These are phyloP conservation scores for Acholoe squamosa DNA, from an alignment of 2,888 invertebrate species.

Conservation along the genomic window DNA sequence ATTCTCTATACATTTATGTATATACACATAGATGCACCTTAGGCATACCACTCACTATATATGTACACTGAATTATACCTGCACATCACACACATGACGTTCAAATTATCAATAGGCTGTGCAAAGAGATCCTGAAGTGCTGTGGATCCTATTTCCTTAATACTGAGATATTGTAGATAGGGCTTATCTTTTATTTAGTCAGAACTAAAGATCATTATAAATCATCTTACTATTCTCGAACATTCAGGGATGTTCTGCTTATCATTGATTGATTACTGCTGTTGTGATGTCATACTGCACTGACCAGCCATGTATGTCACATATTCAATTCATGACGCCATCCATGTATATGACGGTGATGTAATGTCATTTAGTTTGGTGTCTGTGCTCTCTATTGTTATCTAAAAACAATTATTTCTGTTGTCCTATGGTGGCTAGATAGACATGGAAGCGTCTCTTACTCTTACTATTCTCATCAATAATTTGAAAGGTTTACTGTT, in stretches of 20 bases:
- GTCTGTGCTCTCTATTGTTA: too few species aligned
- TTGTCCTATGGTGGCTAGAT: too few species aligned
- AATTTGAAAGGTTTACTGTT: too few species aligned
- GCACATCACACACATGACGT: slow-evolving; percentile 6
- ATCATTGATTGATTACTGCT: background rate
- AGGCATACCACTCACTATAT: background rate
- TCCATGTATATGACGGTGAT: too few species aligned
- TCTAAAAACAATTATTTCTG: too few species aligned
- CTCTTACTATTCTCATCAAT: too few species aligned
- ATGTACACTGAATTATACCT: background rate
- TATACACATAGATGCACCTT: slow-evolving; percentile 6
- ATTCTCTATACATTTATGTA: background rate
- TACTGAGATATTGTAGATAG: background rate
- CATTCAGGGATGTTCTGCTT: background rate
- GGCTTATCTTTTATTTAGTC: too few species aligned
- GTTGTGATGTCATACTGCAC: background rate
- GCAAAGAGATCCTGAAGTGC: background rate
- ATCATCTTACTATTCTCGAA: background rate
- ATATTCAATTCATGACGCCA: too few species aligned
- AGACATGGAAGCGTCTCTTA: too few species aligned
- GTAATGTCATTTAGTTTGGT: too few species aligned
- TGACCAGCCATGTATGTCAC: too few species aligned
- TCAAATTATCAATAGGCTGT: slow-evolving; percentile 20
- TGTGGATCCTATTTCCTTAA: background rate
- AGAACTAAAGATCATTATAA: too few species aligned